phyloP scores from a whole-genome alignment of 2,888 invertebrate genomes.

The Cryptus armator region DNA sequence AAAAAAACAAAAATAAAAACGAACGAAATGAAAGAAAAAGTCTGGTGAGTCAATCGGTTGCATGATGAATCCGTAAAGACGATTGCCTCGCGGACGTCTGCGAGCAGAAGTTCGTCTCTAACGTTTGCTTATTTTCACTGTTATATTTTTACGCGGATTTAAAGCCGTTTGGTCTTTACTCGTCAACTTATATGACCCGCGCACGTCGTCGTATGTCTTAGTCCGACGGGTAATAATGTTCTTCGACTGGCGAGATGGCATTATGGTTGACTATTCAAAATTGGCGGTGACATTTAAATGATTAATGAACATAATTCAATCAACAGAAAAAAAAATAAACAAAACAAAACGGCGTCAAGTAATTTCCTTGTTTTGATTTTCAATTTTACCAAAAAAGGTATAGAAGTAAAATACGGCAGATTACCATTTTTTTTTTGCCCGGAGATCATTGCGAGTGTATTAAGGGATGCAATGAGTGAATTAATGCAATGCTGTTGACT shows the following conservation, averaged over 20 bases:
- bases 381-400: not conserved
- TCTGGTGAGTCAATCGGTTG: conserved; percentile 58
- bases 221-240: conserved; percentile 41
- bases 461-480: too few species aligned
- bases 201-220: conserved; percentile 34
- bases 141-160: conserved; percentile 76
- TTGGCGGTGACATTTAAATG: not conserved
- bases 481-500: too few species aligned
- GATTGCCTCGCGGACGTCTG: conserved; percentile 66
- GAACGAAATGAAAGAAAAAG: conserved; percentile 38
- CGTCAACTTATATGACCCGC: conserved; percentile 52
- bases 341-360: not conserved
- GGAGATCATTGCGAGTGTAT: not conserved
- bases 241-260: conserved; percentile 7
- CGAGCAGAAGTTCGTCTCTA: not conserved
- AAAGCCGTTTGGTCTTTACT: conserved; percentile 44
- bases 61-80: conserved; percentile 63
- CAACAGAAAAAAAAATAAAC: not conserved
- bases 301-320: not conserved
- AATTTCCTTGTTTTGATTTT: not conserved
- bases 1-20: conserved; percentile 50
- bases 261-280: conserved; percentile 16
- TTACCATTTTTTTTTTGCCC: not conserved
- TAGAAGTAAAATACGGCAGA: not conserved
- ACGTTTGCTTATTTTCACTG: conserved; percentile 50